These are phyloP conservation scores for Dicrostonyx torquatus DNA, from an alignment of 2,797 vertebrate genomes.

Conservation along the genomic window DNA sequence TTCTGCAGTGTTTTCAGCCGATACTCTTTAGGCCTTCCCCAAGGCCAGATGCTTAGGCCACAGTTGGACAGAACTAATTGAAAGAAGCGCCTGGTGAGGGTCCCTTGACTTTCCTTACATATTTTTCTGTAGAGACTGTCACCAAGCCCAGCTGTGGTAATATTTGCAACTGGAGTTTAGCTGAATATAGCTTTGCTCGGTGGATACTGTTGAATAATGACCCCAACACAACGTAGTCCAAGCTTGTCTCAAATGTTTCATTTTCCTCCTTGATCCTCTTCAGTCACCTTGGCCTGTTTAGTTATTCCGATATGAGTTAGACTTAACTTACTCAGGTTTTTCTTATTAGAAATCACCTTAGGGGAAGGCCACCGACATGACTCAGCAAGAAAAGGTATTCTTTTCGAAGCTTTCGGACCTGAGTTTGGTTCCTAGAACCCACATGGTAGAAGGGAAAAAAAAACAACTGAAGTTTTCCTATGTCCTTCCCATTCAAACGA, in stretches of 20 bases:
- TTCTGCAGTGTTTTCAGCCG: not conserved
- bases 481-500: not conserved
- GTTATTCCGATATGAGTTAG: slow-evolving; percentile 62
- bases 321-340: slow-evolving; percentile 22
- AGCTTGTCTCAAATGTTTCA: not conserved
- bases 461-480: not conserved
- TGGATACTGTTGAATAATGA: too few relatives aligned
- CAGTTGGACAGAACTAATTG: not conserved
- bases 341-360: slow-evolving; percentile 62
- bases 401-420: not conserved
- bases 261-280: not conserved
- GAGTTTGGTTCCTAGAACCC: not conserved
- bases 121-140: not conserved
- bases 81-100: not conserved
- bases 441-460: not conserved
- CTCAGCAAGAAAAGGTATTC: not conserved
- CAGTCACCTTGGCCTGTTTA: not conserved
- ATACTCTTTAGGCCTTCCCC: not conserved
- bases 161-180: too few relatives aligned
- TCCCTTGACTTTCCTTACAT: too few relatives aligned
- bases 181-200: too few relatives aligned
- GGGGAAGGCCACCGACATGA: too few relatives aligned
- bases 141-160: not conserved
- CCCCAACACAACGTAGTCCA: not conserved
- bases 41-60: too few relatives aligned